These are phyloP conservation scores for Drosophila murphyi DNA, from an alignment of 1,140 invertebrate species.

Conservation along the genomic window DNA sequence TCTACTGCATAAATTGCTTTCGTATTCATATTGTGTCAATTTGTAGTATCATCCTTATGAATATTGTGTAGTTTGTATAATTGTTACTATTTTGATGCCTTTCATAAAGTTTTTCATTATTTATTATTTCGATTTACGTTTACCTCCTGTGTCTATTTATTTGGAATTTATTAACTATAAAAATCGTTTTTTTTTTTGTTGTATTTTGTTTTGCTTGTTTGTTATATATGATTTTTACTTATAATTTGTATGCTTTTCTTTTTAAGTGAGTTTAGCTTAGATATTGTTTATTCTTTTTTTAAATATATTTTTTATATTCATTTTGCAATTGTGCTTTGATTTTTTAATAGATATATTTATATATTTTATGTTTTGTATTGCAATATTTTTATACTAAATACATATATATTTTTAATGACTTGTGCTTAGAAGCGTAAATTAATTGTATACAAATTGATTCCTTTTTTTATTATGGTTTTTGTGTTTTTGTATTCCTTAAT, in stretches of 20 bases:
- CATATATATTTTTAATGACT: conserved; percentile 76
- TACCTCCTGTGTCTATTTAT: conserved; percentile 31
- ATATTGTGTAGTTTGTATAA: conserved; percentile 67
- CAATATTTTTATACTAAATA: conserved; percentile 62
- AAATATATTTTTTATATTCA: conserved; percentile 22
- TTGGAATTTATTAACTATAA: conserved; percentile 65
- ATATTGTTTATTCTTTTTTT: conserved; percentile 29
- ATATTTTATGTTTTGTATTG: conserved; percentile 34
- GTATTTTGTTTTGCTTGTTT: background rate
- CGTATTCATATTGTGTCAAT: conserved; percentile 68
- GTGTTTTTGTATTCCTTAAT: conserved; percentile 17
- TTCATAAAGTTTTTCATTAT: conserved; percentile 39
- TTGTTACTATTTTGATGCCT: conserved; percentile 46
- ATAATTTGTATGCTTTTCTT: conserved; percentile 20
- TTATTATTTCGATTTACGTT: conserved; percentile 63
- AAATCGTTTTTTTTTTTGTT: conserved; percentile 40
- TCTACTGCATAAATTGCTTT: conserved; percentile 65
- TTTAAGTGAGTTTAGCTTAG: conserved; percentile 25
- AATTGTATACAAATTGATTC: conserved; percentile 56
- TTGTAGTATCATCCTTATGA: conserved; percentile 54
- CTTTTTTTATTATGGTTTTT: conserved; percentile 23
- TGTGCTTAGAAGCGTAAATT: conserved; percentile 70
- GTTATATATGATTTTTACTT: conserved; percentile 35
- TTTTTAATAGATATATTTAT: conserved; percentile 33
- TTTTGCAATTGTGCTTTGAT: conserved; percentile 14